A percentile compares a stretch with the other conserved stretches of the same genome.
These are phyloP conservation scores for Andrena bicolor DNA, from an alignment of 2,888 invertebrate species.

Conservation along the genomic window DNA sequence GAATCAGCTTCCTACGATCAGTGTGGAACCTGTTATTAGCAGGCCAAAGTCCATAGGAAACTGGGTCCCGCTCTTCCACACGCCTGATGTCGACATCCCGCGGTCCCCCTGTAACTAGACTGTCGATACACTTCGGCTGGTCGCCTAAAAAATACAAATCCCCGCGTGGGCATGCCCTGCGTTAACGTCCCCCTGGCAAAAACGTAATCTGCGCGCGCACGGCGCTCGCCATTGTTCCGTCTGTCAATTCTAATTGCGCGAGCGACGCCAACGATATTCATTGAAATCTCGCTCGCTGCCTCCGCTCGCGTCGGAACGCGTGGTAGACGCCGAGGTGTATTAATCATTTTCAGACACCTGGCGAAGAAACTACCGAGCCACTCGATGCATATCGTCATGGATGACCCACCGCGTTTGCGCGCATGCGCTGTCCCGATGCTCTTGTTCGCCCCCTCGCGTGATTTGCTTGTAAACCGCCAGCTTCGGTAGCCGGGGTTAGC, in stretches of 20 bases:
- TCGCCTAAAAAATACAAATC: slow-evolving; percentile 70
- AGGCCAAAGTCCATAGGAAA: slow-evolving; percentile 33
- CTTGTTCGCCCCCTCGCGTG: slow-evolving; percentile 3
- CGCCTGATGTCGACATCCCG: slow-evolving; percentile 47
- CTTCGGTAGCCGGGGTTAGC: background rate
- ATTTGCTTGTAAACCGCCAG: slow-evolving; percentile 10
- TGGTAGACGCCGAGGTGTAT: slow-evolving; percentile 53
- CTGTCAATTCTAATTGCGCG: slow-evolving; percentile 72
- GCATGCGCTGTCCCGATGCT: background rate
- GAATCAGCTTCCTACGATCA: slow-evolving; percentile 57
- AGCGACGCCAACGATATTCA: slow-evolving; percentile 53
- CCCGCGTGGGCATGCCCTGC: slow-evolving; percentile 64
- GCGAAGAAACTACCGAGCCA: slow-evolving; percentile 39
- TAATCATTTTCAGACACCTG: slow-evolving; percentile 66
- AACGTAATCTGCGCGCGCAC: slow-evolving; percentile 36
- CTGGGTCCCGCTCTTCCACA: slow-evolving; percentile 23
- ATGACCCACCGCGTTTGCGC: slow-evolving; percentile 15
- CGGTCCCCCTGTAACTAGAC: slow-evolving; percentile 46
- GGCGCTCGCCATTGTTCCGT: slow-evolving; percentile 71
- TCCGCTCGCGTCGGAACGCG: slow-evolving; percentile 45
- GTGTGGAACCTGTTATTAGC: slow-evolving; percentile 53
- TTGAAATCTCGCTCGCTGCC: slow-evolving; percentile 57
- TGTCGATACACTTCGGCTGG: slow-evolving; percentile 48
- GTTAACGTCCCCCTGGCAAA: slow-evolving; percentile 36
- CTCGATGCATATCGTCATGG: slow-evolving; percentile 40